Evolutionary conservation across 2,888 invertebrate species (phyloP).

Genomic region (Periphyllus acericola): DNA sequence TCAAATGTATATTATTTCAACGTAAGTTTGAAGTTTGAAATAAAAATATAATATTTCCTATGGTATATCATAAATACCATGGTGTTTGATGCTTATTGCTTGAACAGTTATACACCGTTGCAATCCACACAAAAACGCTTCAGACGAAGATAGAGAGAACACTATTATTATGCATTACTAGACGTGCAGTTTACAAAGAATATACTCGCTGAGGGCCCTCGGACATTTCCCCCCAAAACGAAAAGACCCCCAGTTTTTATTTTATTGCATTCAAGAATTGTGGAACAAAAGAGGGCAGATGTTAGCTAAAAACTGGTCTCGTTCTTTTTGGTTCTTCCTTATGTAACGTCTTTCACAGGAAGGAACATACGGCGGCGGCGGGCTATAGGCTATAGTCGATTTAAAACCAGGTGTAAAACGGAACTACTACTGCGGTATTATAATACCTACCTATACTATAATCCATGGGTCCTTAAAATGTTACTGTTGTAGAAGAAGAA

Average conservation of each 20-base stretch:
- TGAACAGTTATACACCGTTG: neutral
- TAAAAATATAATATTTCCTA: too few relatives aligned
- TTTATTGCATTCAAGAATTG: constrained; percentile 19
- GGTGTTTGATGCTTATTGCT: neutral
- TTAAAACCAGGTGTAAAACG: constrained; percentile 59
- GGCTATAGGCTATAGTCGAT: neutral
- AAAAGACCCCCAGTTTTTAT: constrained; percentile 45
- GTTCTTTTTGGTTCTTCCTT: constrained; percentile 44
- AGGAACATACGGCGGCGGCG: constrained; percentile 33
- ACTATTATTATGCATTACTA: constrained; percentile 14
- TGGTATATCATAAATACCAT: neutral
- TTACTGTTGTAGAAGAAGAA: neutral
- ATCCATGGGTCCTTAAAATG: constrained; percentile 41
- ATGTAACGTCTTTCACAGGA: constrained; percentile 60
- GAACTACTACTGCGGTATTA: constrained; percentile 47
- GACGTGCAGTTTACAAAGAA: neutral
- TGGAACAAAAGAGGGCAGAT: constrained; percentile 59
- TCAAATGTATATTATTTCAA: neutral
- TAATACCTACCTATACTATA: neutral
- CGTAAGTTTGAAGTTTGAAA: neutral
- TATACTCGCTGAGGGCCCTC: neutral
- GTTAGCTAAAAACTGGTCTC: constrained; percentile 57
- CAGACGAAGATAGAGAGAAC: neutral
- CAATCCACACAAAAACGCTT: neutral
- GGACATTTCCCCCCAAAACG: constrained; percentile 25